Base-by-base conservation (phyloP, 2,113 vertebrate genomes). In the Alectura lathami region DNA sequence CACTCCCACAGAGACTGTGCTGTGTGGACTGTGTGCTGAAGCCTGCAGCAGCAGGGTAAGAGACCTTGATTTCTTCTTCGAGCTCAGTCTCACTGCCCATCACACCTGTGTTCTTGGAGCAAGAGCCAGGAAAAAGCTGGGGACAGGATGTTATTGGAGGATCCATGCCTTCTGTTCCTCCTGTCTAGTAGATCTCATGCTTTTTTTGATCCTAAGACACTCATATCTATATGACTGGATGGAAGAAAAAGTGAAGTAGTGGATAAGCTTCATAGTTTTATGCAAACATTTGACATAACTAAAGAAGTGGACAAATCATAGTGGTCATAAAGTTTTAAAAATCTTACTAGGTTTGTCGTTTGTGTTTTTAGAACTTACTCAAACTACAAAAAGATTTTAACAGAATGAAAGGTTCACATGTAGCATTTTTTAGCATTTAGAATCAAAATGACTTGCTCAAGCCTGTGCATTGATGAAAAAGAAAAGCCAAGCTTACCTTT, bases 401-500 rank as follows among this genome's bases (percentile, higher is more conserved):
- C 92, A 94, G 86, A 95, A 87, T 94, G 82, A 83, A 96, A 95
- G 72, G 56, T 85, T 83, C 60, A 54, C 23, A 92, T 12, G 17
- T 76, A 80, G 16, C 82, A 94, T 94, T 97, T 96, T n/a, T 96
- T 89, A 94, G 53, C 83, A 67, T 86, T 88, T 94, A 92, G 50
- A 85, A 94, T 94, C 94, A 56, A 93, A 96, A 57, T 83, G 72
- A 62, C 57, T 59, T 54, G 63, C 81, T 32, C 27, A 90, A 96
- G 42, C 73, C 80, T 51, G 84, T 93, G 80, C 50, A 96, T 88
- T 80, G 93, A 78, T 43, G 69, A 70, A 90, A 95, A 96, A 50
- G 34, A 96, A 97, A 89, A 96, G 95, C 81, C 95, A 96, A 93
- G 16, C 74, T 95, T 96, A 91, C 95, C 83, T 89, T 97, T 96